Percentiles rank a stretch among this genome's conserved stretches.
phyloP scores from a whole-genome alignment of 1,140 invertebrate genomes.

The Trachymyrmex cornetzi region DNA sequence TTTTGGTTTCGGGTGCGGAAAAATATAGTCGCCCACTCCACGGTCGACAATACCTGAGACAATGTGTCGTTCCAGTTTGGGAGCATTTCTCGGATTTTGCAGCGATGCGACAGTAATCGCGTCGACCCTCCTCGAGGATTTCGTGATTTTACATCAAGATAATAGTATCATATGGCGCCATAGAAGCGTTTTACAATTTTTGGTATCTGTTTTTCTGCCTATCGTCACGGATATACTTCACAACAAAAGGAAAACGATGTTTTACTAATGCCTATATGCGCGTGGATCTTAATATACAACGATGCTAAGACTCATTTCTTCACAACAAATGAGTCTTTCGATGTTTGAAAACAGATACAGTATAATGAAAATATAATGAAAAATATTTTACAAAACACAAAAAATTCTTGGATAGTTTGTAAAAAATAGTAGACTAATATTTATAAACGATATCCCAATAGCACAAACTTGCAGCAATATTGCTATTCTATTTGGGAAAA shows the following conservation, averaged over 20 bases:
- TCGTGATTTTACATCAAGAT: constrained; percentile 28
- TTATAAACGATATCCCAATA: not conserved
- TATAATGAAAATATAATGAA: not conserved
- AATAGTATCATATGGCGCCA: constrained; percentile 31
- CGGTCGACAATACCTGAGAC: constrained; percentile 36
- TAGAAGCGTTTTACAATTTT: not conserved
- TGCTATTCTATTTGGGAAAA: no score
- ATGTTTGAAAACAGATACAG: not conserved
- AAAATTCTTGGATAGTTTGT: not conserved
- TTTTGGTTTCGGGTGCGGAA: not conserved
- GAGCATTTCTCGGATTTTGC: constrained; percentile 5
- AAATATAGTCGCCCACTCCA: not conserved
- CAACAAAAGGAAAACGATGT: not conserved
- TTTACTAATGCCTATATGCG: not conserved
- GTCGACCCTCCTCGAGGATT: not conserved
- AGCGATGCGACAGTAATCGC: constrained; percentile 3
- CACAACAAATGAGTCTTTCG: not conserved
- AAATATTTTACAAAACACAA: not conserved
- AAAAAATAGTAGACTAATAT: not conserved
- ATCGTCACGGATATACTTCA: not conserved
- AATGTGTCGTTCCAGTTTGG: constrained; percentile 20
- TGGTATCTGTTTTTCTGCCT: not conserved
- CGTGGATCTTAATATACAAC: not conserved
- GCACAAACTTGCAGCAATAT: no score
- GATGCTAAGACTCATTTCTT: not conserved